Conservation (phyloP, 35 echinoderm and acorn worm genomes). For the Lytechinus variegatus region DNA sequence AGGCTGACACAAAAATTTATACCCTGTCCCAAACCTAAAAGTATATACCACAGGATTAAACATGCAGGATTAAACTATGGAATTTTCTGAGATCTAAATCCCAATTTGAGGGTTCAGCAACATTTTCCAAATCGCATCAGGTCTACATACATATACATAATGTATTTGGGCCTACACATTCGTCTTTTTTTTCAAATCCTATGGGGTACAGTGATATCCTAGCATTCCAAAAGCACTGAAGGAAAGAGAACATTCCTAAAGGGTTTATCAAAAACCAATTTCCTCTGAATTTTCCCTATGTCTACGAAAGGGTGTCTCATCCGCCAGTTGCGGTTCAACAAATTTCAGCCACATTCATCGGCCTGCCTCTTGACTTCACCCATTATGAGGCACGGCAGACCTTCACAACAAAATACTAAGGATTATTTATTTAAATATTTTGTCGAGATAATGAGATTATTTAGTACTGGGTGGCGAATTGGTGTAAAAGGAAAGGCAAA, state of each 20-base stretch:
- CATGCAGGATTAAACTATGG: too few species aligned
- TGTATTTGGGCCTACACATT: too few species aligned
- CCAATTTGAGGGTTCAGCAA: too few species aligned
- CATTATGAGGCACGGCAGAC: not conserved
- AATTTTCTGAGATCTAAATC: too few species aligned
- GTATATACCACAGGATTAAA: too few species aligned
- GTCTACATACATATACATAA: too few species aligned
- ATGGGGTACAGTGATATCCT: not conserved
- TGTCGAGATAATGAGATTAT: not conserved
- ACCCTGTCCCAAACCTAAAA: too few species aligned
- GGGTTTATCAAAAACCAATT: not conserved
- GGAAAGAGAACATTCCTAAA: not conserved
- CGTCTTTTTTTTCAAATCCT: too few species aligned
- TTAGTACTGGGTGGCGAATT: not conserved
- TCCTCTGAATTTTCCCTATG: not conserved
- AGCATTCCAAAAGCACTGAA: not conserved
- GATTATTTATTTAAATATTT: not conserved
- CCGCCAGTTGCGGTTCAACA: not conserved
- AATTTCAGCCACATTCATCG: not conserved
- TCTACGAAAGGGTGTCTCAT: not conserved
- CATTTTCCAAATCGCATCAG: too few species aligned
- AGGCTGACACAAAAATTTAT: too few species aligned
- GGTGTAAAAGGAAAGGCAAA: not conserved
- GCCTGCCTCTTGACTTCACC: not conserved
- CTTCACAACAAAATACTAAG: not conserved